phyloP scores from a whole-genome alignment of 1,140 invertebrate genomes.

The Megalopta genalis region DNA sequence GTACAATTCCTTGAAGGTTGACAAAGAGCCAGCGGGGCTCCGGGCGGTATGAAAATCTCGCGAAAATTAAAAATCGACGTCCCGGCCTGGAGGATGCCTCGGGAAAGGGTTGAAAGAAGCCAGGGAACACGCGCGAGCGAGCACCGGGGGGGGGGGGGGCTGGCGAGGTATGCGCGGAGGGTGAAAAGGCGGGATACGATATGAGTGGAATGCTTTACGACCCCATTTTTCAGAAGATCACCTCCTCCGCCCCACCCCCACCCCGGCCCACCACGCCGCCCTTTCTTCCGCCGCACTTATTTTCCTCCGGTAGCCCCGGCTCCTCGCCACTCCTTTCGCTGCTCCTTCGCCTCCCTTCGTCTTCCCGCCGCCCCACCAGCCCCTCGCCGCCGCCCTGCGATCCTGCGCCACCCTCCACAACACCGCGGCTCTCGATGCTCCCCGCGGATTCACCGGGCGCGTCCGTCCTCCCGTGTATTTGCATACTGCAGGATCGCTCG shows the following conservation, averaged over 20 bases:
- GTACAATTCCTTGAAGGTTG: constrained; percentile 29
- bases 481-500: constrained; percentile 69
- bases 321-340: constrained; percentile 33
- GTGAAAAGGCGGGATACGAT: constrained; percentile 64
- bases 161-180: constrained; percentile 23
- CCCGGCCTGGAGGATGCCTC: background rate
- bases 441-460: constrained; percentile 44
- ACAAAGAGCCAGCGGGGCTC: constrained; percentile 32
- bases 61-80: constrained; percentile 62
- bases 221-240: constrained; percentile 71
- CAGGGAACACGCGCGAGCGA: constrained; percentile 42
- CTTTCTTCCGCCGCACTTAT: no score
- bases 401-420: no score
- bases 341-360: no score
- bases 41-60: constrained; percentile 44
- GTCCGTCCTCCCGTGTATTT: constrained; percentile 65
- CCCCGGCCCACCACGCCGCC: background rate
- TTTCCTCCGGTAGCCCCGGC: constrained; percentile 18
- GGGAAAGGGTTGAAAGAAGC: constrained; percentile 54
- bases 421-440: background rate
- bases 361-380: no score
- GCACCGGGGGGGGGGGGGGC: background rate
- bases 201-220: constrained; percentile 72
- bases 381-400: no score
- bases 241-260: constrained; percentile 44